A percentile compares a stretch with the other conserved stretches of the same genome.
These are phyloP conservation scores for Zygothrica quintamaculata DNA, from an alignment of 2,888 invertebrate species.

Conservation along the genomic window DNA sequence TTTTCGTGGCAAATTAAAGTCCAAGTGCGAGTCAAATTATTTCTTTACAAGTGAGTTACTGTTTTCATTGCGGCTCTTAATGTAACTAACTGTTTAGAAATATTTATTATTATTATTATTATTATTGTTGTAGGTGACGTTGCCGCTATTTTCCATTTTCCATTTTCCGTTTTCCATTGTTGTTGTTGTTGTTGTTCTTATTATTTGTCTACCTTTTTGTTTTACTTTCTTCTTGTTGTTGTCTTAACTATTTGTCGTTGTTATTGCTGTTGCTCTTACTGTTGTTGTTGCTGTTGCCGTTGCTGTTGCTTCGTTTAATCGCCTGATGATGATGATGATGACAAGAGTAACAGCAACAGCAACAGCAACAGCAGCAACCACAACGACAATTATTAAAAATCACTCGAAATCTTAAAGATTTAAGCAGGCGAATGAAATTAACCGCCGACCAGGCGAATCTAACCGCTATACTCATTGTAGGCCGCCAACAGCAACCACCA, in stretches of 20 bases:
- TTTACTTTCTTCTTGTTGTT: slow-evolving; percentile 37
- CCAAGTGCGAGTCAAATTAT: slow-evolving; percentile 82
- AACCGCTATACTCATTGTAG: slow-evolving; percentile 45
- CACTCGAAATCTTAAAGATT: slow-evolving; percentile 65
- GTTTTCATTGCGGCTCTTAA: slow-evolving; percentile 82
- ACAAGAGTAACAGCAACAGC: slow-evolving; percentile 22
- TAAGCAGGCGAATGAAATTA: slow-evolving; percentile 55
- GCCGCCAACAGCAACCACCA: slow-evolving; percentile 40
- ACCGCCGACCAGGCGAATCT: slow-evolving; percentile 75
- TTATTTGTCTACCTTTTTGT: too few relatives aligned
- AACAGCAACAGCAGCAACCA: slow-evolving; percentile 13
- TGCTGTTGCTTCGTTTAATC: slow-evolving; percentile 74
- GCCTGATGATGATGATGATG: slow-evolving; percentile 59
- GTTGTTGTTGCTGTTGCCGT: slow-evolving; percentile 53
- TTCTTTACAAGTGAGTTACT: slow-evolving; percentile 81
- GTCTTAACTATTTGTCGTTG: slow-evolving; percentile 31
- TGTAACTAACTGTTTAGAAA: slow-evolving; percentile 81
- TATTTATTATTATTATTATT: slow-evolving; percentile 72
- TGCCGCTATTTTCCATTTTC: slow-evolving; percentile 19
- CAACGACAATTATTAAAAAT: slow-evolving; percentile 68
- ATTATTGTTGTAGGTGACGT: slow-evolving; percentile 45
- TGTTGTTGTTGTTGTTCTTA: background rate
- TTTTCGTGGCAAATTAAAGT: slow-evolving; percentile 82
- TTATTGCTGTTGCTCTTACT: slow-evolving; percentile 43
- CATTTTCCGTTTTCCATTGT: slow-evolving; percentile 2